Conservation (phyloP, 2,888 invertebrate species). For the Pedicia rivosa region DNA sequence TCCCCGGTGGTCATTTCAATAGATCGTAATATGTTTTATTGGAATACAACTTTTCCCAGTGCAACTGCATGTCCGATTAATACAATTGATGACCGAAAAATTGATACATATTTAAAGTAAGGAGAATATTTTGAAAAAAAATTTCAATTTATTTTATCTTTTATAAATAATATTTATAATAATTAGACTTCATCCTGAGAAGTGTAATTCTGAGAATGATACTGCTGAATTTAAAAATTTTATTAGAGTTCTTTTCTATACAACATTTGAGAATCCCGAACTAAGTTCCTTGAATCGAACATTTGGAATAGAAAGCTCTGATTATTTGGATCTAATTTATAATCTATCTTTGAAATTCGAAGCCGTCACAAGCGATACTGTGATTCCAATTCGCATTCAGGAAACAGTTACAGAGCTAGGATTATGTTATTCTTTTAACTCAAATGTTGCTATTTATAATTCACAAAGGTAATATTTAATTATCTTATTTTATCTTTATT, state of each 20-base stretch:
- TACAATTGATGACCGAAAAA: constrained; percentile 37
- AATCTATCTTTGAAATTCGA: constrained; percentile 35
- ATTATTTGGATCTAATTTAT: constrained; percentile 40
- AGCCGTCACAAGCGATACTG: constrained; percentile 39
- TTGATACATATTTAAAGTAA: constrained; percentile 38
- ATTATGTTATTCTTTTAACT: constrained; percentile 50
- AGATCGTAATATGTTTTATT: constrained; percentile 54
- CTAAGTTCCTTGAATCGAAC: constrained; percentile 35
- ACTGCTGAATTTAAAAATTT: constrained; percentile 38
- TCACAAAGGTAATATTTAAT: constrained; percentile 21
- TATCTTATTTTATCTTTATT: too few species aligned
- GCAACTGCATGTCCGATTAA: constrained; percentile 46
- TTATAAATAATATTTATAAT: too few species aligned
- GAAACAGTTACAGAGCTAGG: constrained; percentile 52
- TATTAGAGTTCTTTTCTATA: constrained; percentile 36
- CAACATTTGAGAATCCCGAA: constrained; percentile 43
- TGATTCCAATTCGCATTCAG: constrained; percentile 35
- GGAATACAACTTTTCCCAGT: constrained; percentile 55
- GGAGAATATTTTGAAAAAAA: too few species aligned
- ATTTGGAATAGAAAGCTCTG: constrained; percentile 34
- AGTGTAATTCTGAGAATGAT: constrained; percentile 30
- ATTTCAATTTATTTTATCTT: too few species aligned
- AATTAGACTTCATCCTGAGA: too few species aligned
- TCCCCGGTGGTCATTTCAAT: constrained; percentile 58
- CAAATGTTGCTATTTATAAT: constrained; percentile 38